Base-by-base conservation (phyloP, 2,797 vertebrate species). In the Knipowitschia caucasica region DNA sequence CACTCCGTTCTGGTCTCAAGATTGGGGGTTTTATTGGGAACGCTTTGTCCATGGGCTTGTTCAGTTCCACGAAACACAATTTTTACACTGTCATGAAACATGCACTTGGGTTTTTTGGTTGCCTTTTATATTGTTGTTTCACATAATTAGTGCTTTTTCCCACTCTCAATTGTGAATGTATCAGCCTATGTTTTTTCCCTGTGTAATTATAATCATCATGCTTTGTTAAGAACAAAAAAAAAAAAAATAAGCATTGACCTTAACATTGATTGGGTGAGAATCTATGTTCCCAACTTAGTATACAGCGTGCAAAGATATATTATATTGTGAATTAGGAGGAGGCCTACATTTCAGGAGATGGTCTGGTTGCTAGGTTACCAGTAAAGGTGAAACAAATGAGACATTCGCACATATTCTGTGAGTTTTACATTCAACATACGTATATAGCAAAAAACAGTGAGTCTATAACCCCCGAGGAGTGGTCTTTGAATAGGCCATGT, bases 141-240 rank as follows among this genome's bases (percentile, higher is more conserved):
- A n/a, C n/a, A n/a, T n/a, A n/a, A n/a, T n/a, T n/a, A n/a, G n/a
- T 66, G 64, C 62, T 56, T 65, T 50, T 40, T 57, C 30, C 25
- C 51, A 20, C 42, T 1, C 35, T 36, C n/a, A n/a, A n/a, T n/a
- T n/a, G n/a, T n/a, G n/a, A n/a, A n/a, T n/a, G n/a, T n/a, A n/a
- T n/a, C n/a, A n/a, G n/a, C n/a, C n/a, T n/a, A n/a, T n/a, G n/a
- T n/a, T n/a, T n/a, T n/a, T n/a, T n/a, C n/a, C n/a, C n/a, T n/a
- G n/a, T n/a, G n/a, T n/a, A n/a, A n/a, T n/a, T n/a, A n/a, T n/a
- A n/a, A n/a, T n/a, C n/a, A n/a, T n/a, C n/a, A n/a, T n/a, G n/a
- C n/a, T 30, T 10, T 30, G 27, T 30, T 30, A 30, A 30, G 10
- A 7, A 30, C 7, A 30, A 10, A 30, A 7, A n/a, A n/a, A n/a